These are phyloP conservation scores for Sturmia bella DNA, from an alignment of 2,888 invertebrate genomes.

Conservation along the genomic window DNA sequence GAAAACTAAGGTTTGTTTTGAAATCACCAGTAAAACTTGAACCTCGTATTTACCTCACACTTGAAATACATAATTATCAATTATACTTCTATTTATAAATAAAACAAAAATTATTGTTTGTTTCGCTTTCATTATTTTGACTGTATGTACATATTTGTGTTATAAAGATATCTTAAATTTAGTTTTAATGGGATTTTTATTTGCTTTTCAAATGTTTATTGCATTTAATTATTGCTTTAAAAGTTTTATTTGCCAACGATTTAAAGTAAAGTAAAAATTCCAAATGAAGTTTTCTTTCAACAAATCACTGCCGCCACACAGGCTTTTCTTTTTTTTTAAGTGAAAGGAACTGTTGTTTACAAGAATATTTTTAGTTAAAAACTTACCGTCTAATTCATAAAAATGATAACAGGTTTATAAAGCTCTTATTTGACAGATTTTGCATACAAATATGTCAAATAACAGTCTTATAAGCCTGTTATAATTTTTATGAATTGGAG, in stretches of 20 bases:
- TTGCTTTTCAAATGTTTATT: conserved; percentile 14
- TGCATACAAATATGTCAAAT: too few species aligned
- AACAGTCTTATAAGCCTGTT: too few species aligned
- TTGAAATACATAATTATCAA: too few species aligned
- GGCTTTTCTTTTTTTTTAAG: too few species aligned
- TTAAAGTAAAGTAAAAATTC: background rate
- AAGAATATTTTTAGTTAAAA: too few species aligned
- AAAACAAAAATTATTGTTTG: background rate
- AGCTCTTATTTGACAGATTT: too few species aligned
- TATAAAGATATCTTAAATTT: background rate
- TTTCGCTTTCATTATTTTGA: conserved; percentile 19
- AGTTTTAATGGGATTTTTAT: background rate
- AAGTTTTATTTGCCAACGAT: background rate
- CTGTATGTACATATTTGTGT: background rate
- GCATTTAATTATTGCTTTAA: background rate
- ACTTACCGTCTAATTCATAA: too few species aligned
- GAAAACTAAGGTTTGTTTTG: background rate
- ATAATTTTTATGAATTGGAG: too few species aligned
- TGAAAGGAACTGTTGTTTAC: too few species aligned
- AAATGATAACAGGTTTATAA: too few species aligned
- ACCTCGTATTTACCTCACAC: too few species aligned
- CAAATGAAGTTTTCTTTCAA: background rate
- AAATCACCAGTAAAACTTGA: background rate
- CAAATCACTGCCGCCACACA: too few species aligned
- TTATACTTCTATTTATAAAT: background rate